These are phyloP conservation scores for Calephelis virginiensis DNA, from an alignment of 1,140 invertebrate species.

Conservation along the genomic window DNA sequence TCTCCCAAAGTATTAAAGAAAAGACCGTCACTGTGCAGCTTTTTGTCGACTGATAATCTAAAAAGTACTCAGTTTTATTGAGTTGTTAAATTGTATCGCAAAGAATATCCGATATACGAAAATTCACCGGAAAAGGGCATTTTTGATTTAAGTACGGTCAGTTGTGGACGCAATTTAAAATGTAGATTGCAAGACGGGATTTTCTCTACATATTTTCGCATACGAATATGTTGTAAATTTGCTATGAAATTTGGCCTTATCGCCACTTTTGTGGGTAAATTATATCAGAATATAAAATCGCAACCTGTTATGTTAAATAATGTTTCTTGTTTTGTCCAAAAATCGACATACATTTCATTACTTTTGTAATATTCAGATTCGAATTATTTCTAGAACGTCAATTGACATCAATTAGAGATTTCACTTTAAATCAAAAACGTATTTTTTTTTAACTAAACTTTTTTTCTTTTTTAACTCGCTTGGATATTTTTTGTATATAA, in stretches of 20 bases:
- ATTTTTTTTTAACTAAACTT: too few relatives aligned
- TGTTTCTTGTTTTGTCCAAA: not conserved
- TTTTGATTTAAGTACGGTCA: slow-evolving; percentile 18
- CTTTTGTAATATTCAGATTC: too few relatives aligned
- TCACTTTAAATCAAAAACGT: too few relatives aligned
- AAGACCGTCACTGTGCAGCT: slow-evolving; percentile 7
- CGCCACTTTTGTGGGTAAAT: not conserved
- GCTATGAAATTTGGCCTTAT: slow-evolving; percentile 5
- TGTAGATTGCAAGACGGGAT: slow-evolving; percentile 17
- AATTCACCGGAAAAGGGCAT: slow-evolving; percentile 12
- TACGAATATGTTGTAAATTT: slow-evolving; percentile 8
- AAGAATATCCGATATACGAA: slow-evolving; percentile 15
- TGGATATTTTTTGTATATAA: too few relatives aligned
- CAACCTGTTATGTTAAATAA: not conserved
- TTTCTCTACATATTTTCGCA: slow-evolving; percentile 17
- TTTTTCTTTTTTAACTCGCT: too few relatives aligned
- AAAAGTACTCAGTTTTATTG: slow-evolving; percentile 7
- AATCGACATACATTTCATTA: not conserved
- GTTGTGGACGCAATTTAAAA: slow-evolving; percentile 15
- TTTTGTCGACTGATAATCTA: slow-evolving; percentile 13
- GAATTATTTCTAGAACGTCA: too few relatives aligned
- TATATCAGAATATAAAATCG: not conserved
- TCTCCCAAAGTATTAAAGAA: slow-evolving; percentile 6
- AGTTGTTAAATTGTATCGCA: slow-evolving; percentile 17
- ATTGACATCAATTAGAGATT: too few relatives aligned